Base-by-base conservation (phyloP, 2,888 invertebrate species). In the Amiota mariae region DNA sequence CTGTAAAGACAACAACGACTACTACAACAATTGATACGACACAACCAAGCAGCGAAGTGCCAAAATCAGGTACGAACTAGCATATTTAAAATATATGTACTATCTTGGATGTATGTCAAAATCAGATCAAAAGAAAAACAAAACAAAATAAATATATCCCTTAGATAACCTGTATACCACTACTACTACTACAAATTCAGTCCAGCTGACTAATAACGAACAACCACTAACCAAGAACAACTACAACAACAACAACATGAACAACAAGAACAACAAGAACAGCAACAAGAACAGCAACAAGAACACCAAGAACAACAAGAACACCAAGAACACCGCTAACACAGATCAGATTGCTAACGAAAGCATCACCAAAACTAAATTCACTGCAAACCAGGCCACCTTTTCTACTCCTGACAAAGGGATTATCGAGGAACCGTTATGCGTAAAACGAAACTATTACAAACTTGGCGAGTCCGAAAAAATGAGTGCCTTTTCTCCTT, bases 91-190 rank as follows among this genome's bases (percentile, higher is more conserved):
- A 54, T 57, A 47, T 66, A 57, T 74, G 24, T 68, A 51, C 71
- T 75, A 61, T 79, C 79, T 79, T 77, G 86, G 86, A 82, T 77
- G 81, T 80, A 83, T 84, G 85, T 86, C 82, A 67, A 67, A 20
- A 67, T 78, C 24, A 24, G 24, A 24, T 24, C 76, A 59, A 15
- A 59, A 59, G 4, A 59, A 59, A 15, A 59, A 59, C 59, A 54
- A 54, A 54, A 13, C 54, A 54, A 54, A 82, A 87, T 84, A 86
- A 87, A 87, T 87, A 76, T 85, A 87, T 88, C 87, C 88, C 88
- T 87, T 88, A 88, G 88, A 88, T 87, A 88, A 88, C 81, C 88
- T 85, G 83, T 85, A 85, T 81, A 86, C 83, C 83, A 83, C 85
- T 85, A 86, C 82, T 83, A 82, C 86, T 82, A 85, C 82, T 79